Conservation (phyloP, 2,113 vertebrate genomes). For the Formicarius rufipectus region DNA sequence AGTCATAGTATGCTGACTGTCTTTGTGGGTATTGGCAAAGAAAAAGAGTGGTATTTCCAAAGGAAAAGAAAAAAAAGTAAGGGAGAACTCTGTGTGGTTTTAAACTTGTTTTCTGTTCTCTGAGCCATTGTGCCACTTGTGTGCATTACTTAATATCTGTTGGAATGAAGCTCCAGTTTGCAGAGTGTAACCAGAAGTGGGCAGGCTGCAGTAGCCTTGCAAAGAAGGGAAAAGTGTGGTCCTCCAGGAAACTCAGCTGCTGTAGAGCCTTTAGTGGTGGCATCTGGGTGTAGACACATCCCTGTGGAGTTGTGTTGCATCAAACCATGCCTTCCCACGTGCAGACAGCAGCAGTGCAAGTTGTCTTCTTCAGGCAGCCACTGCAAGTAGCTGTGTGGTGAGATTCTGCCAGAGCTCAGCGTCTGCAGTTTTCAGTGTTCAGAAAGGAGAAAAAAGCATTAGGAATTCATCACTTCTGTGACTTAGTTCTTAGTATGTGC, state of each 20-base stretch:
- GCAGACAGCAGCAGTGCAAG: not conserved
- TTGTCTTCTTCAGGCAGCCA: not conserved
- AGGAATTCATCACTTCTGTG: not conserved
- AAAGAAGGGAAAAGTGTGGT: not conserved
- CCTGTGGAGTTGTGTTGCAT: not conserved
- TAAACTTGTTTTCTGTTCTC: conserved; percentile 19
- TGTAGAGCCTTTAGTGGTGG: not conserved
- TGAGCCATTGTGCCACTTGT: conserved; percentile 1
- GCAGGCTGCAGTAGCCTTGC: not conserved
- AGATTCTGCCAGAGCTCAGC: not conserved
- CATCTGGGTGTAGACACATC: not conserved
- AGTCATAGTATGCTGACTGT: not conserved
- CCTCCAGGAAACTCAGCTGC: not conserved
- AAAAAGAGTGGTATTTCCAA: not conserved
- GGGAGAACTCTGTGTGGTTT: not conserved
- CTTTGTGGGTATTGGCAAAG: conserved; percentile 28
- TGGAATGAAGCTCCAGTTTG: not conserved
- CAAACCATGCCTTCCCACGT: not conserved
- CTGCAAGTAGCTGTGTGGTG: not conserved
- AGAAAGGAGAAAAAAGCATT: not conserved
- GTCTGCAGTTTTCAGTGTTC: not conserved
- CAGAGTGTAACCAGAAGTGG: not conserved
- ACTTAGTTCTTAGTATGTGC: not conserved
- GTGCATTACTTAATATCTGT: not conserved
- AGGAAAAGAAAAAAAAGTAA: not conserved